Evolutionary conservation across 2,797 vertebrate genomes (phyloP), one percentile per base, ranked within the genome.

Genomic region (Eospalax fontanierii): DNA sequence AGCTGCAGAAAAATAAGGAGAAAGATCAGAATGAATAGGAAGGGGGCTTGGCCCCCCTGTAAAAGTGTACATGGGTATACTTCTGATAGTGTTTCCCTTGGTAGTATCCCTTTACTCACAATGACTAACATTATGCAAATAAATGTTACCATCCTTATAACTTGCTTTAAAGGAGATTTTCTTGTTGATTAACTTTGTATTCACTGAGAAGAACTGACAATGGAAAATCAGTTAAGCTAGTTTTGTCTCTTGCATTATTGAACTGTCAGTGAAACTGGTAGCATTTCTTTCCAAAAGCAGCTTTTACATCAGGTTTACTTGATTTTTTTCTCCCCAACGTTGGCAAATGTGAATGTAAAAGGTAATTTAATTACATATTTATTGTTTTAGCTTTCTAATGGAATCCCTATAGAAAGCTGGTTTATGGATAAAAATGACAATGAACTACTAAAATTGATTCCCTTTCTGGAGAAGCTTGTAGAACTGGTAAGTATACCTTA

Each of bases 351-450:
- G 38, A 89, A 82, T 83, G 90, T 90, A 91, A 90, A 87, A 92
- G 65, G 12, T 54, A 63, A 93, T 71, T 95, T 91, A 97, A 92
- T 90, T 95, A 81, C 80, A 86, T 96, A 70, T 96, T 97, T 87
- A 87, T 96, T 66, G 24, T 96, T 98, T 94, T 96, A 99, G 99
- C 99, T 99, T 98, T 99, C 99, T 97, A 99, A 99, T 98, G 99
- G 99, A 96, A 99, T 99, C 98, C 99, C 99, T 96, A 99, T 99
- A 98, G 99, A 99, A 98, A 99, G 99, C 98, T 99, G 99, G 99
- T 99, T 99, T 98, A 99, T 99, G 99, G 99, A 99, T 98, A 99
- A 99, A 98, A 99, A 99, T 97, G 99, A 99, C 99, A 99, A 99
- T 90, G 99, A 99, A 98, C 99, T 99, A 91, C 98, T 99, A 98